Conservation (phyloP, 2,888 invertebrate genomes). For the Pollenia griseotomentosa region DNA sequence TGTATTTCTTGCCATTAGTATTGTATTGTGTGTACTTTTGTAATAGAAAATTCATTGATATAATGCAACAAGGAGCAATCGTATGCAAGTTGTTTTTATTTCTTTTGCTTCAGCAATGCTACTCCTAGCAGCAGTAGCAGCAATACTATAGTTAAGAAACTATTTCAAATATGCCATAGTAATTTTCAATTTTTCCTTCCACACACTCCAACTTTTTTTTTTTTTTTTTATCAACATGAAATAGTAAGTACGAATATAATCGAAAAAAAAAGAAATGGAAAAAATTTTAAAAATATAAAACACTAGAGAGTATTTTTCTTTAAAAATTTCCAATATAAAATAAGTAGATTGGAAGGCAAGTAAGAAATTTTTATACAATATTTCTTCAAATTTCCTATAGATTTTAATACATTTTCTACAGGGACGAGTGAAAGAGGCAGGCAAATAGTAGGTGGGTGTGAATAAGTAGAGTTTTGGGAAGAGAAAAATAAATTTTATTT, state of each 20-base stretch:
- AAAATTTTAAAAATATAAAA: conserved; percentile 56
- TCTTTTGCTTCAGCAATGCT: neutral
- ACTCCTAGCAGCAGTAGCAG: conserved; percentile 13
- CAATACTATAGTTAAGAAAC: conserved; percentile 11
- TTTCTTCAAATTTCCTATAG: conserved; percentile 22
- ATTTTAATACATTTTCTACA: conserved; percentile 1
- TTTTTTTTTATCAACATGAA: neutral
- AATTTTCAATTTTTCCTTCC: conserved; percentile 53
- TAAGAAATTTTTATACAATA: conserved; percentile 14
- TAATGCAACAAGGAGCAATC: conserved; percentile 59
- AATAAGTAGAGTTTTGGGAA: conserved; percentile 26
- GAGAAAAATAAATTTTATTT: conserved; percentile 50
- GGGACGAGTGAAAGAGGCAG: neutral
- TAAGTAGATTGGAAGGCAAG: conserved; percentile 6
- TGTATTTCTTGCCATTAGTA: conserved; percentile 8
- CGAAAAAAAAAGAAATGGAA: neutral
- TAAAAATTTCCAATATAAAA: conserved; percentile 1
- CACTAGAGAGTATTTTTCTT: conserved; percentile 46
- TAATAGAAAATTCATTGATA: conserved; percentile 65
- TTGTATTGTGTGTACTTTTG: conserved; percentile 42
- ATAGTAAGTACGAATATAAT: conserved; percentile 8
- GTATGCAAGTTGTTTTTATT: conserved; percentile 38
- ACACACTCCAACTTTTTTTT: neutral
- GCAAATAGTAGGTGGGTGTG: too few relatives aligned
- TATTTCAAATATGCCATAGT: conserved; percentile 64